Base-by-base conservation (phyloP, 2,888 invertebrate genomes). In the Alloscopus bannaensis region DNA sequence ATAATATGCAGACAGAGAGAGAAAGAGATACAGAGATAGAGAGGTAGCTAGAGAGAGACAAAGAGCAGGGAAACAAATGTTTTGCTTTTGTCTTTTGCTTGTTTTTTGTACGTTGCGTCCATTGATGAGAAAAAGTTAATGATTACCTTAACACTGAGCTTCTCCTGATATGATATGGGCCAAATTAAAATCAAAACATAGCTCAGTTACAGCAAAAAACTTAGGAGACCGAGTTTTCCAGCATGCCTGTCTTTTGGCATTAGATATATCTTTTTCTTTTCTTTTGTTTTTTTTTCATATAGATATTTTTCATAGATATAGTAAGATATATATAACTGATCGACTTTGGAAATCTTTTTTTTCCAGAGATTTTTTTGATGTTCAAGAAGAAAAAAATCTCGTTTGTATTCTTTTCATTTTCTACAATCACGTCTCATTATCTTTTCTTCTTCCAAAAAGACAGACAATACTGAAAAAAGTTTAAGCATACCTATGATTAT, bases 401-500 rank as follows among this genome's bases (percentile, higher is more conserved):
- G n/a, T n/a, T n/a, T n/a, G n/a, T n/a, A n/a, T n/a, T n/a, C n/a
- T n/a, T n/a, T n/a, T n/a, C n/a, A n/a, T n/a, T n/a, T n/a, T n/a
- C n/a, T n/a, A n/a, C n/a, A n/a, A n/a, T n/a, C n/a, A n/a, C n/a
- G n/a, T n/a, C n/a, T n/a, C n/a, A n/a, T n/a, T n/a, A n/a, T 57
- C n/a, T n/a, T n/a, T n/a, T n/a, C n/a, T n/a, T n/a, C n/a, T n/a
- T 80, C 80, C 80, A 52, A 80, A n/a, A 80, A 80, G 80, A 80
- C 80, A 80, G 80, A 69, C 80, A 80, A 68, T 36, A 72, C 80
- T 80, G 80, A 80, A 80, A 80, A n/a, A n/a, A n/a, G n/a, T n/a
- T n/a, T 62, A 64, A 82, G 89, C 91, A 91, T 93, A 97, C 97
- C 97, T 96, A 92, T 96, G 95, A 91, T 97, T 97, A 92, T 97